Evolutionary conservation across 1,140 invertebrate species (phyloP).

Genomic region (Temnothorax nylanderi): DNA sequence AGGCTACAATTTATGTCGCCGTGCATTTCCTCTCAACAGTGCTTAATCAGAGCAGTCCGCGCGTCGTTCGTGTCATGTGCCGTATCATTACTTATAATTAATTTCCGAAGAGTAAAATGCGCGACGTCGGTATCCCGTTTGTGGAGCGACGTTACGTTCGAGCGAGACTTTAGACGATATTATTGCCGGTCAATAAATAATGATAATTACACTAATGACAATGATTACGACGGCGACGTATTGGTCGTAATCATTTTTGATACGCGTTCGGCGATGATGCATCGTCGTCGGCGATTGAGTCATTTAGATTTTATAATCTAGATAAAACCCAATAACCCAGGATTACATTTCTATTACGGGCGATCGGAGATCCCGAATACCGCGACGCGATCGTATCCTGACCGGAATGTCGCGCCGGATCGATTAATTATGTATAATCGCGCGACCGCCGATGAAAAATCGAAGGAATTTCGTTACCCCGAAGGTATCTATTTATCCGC

Average conservation of each 20-base stretch:
- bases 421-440: constrained; percentile 58
- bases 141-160: background rate
- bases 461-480: constrained; percentile 47
- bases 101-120: constrained; percentile 51
- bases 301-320: constrained; percentile 75
- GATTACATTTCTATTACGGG: constrained; percentile 76
- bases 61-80: constrained; percentile 63
- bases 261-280: constrained; percentile 31
- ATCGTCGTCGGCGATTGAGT: constrained; percentile 35
- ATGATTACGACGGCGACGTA: constrained; percentile 35
- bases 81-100: constrained; percentile 71
- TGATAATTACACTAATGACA: constrained; percentile 59
- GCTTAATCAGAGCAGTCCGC: constrained; percentile 61
- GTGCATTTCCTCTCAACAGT: constrained; percentile 50
- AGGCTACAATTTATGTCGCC: constrained; percentile 44
- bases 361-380: constrained; percentile 25
- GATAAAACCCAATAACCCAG: constrained; percentile 70
- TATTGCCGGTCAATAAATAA: constrained; percentile 57
- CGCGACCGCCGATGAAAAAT: constrained; percentile 42
- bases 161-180: constrained; percentile 48
- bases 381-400: constrained; percentile 20
- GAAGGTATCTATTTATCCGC: constrained; percentile 58
- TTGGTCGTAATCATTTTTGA: constrained; percentile 46
- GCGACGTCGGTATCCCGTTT: constrained; percentile 47
- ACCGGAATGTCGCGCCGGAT: constrained; percentile 38